A percentile compares a stretch with the other conserved stretches of the same genome.
Conservation (phyloP, 2,113 vertebrate species). For the Callospermophilus lateralis region DNA sequence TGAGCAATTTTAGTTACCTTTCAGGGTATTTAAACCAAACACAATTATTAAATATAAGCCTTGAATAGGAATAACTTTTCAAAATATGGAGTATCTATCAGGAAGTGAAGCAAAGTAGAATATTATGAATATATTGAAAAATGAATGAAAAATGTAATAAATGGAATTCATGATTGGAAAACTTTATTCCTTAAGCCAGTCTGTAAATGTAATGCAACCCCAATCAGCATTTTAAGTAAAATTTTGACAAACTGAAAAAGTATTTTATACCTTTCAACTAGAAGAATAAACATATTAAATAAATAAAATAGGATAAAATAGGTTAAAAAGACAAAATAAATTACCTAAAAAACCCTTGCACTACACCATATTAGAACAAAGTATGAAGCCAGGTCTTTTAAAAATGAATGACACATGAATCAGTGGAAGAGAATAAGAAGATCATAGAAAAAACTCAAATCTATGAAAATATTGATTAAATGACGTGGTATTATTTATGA, state of each 20-base stretch:
- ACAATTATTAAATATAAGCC: not conserved
- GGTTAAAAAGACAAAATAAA: not conserved
- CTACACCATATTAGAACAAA: not conserved
- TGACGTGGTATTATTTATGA: not conserved
- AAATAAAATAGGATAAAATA: not conserved
- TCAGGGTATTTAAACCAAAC: not conserved
- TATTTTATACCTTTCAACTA: not conserved
- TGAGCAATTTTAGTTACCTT: not conserved
- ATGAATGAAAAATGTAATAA: not conserved
- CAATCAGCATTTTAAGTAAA: not conserved
- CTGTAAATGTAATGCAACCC: not conserved
- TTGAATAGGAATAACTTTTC: not conserved
- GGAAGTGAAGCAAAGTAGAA: not conserved
- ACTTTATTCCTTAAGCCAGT: not conserved
- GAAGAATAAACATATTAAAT: not conserved
- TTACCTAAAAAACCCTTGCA: not conserved
- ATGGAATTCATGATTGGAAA: not conserved
- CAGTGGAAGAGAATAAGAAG: not conserved
- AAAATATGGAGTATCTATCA: not conserved
- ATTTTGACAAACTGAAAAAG: not conserved
- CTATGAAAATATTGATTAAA: not conserved
- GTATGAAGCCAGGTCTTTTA: not conserved
- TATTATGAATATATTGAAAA: not conserved
- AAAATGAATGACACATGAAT: not conserved
- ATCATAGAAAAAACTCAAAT: not conserved